These are phyloP conservation scores for Drosophila melanica DNA, from an alignment of 1,140 invertebrate genomes.

Conservation along the genomic window DNA sequence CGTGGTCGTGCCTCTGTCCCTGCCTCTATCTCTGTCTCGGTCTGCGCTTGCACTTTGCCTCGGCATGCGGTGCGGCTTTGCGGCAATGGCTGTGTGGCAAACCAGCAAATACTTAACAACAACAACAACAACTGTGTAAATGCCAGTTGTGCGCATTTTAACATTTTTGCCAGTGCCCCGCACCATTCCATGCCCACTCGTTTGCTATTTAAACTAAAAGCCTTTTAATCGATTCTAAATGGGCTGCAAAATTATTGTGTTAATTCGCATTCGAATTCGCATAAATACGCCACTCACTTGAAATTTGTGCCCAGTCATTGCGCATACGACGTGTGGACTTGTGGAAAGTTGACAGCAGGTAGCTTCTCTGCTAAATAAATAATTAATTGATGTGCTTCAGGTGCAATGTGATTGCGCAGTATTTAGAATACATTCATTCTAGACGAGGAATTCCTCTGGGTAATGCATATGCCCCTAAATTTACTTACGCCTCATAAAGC, in stretches of 20 bases:
- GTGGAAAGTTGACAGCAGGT: constrained; percentile 14
- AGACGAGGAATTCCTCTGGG: not conserved
- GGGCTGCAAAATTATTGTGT: constrained; percentile 62
- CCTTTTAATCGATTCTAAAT: constrained; percentile 73
- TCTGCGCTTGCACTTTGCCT: constrained; percentile 61
- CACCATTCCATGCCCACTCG: not conserved
- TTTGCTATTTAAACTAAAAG: constrained; percentile 60
- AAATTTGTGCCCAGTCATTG: constrained; percentile 4
- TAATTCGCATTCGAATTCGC: constrained; percentile 35
- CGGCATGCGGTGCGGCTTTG: constrained; percentile 70
- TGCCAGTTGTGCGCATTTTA: constrained; percentile 30
- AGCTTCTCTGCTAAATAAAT: constrained; percentile 8
- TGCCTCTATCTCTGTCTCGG: not conserved
- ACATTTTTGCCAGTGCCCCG: constrained; percentile 45
- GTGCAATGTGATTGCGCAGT: constrained; percentile 5
- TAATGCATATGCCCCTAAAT: not conserved
- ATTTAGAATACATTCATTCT: not conserved
- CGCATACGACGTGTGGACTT: constrained; percentile 7
- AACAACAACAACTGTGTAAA: constrained; percentile 37
- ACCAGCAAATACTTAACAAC: constrained; percentile 56
- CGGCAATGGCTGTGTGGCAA: constrained; percentile 56
- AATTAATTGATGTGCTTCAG: constrained; percentile 26
- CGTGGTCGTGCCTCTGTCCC: constrained; percentile 1
- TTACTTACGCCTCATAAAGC: not conserved
- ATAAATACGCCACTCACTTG: constrained; percentile 14